phyloP scores from a whole-genome alignment of 2,888 invertebrate species.

The Pandemis cinnamomeana region DNA sequence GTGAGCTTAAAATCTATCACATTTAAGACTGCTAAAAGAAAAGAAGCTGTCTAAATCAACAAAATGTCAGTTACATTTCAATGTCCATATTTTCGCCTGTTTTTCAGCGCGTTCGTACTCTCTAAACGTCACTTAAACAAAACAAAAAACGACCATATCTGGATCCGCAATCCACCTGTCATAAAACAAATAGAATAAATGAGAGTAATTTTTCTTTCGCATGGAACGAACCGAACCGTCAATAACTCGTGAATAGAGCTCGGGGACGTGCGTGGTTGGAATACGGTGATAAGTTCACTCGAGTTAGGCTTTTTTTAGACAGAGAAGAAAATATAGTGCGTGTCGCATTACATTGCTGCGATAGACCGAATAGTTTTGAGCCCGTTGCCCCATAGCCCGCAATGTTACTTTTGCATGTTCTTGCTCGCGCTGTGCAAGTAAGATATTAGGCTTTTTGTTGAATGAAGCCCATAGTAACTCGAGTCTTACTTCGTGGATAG shows the following conservation, averaged over 20 bases:
- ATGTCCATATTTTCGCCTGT: not conserved
- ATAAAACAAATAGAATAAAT: conserved; percentile 39
- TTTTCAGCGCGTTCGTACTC: not conserved
- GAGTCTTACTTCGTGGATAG: conserved; percentile 7
- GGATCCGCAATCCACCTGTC: conserved; percentile 28
- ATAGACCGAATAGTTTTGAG: not conserved
- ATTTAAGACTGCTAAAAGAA: not conserved
- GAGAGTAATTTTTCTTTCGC: conserved; percentile 33
- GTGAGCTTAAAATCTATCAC: not conserved
- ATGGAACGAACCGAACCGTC: conserved; percentile 23
- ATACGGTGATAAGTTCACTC: conserved; percentile 33
- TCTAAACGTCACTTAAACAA: not conserved
- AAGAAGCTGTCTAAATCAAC: not conserved
- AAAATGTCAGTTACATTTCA: conserved; percentile 2
- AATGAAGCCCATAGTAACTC: conserved; percentile 13
- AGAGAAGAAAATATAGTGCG: not conserved
- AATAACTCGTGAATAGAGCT: conserved; percentile 38
- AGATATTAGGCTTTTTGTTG: conserved; percentile 18
- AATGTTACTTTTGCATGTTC: not conserved
- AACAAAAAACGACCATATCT: conserved; percentile 6
- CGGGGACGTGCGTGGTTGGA: conserved; percentile 38
- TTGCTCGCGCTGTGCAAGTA: not conserved
- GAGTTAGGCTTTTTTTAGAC: conserved; percentile 18
- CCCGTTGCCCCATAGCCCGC: not conserved
- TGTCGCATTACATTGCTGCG: not conserved